Evolutionary conservation across 1,140 invertebrate genomes (phyloP).

Genomic region (Drosophila nigrodunni): DNA sequence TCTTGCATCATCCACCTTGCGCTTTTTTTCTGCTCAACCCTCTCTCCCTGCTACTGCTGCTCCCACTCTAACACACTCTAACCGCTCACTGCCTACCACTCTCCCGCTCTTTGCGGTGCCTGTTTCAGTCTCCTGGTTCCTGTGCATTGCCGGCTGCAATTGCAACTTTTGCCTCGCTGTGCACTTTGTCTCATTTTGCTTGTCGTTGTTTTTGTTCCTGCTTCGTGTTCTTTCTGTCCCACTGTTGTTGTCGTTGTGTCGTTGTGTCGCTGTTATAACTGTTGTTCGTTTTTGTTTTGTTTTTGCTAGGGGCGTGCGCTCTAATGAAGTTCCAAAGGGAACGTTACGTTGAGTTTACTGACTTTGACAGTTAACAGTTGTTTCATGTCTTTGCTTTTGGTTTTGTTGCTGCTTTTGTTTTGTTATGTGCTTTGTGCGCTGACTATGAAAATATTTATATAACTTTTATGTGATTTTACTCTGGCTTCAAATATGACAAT

Average conservation of each 20-base stretch:
- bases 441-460: conserved; percentile 54
- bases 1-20: conserved; percentile 78
- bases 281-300: neutral
- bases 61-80: conserved; percentile 30
- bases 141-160: conserved; percentile 34
- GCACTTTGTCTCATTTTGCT: conserved; percentile 23
- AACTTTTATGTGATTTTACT: neutral
- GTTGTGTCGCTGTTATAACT: conserved; percentile 8
- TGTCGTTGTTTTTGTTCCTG: conserved; percentile 13
- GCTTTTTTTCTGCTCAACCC: conserved; percentile 53
- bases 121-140: conserved; percentile 5
- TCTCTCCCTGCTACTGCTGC: conserved; percentile 18
- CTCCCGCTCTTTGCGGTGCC: neutral
- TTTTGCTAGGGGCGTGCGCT: conserved; percentile 40
- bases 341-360: conserved; percentile 43
- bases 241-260: conserved; percentile 2
- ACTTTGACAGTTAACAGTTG: conserved; percentile 68
- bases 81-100: neutral
- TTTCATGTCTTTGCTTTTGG: neutral
- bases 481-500: conserved; percentile 11
- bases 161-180: conserved; percentile 42
- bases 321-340: conserved; percentile 58
- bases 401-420: neutral
- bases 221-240: neutral
- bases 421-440: conserved; percentile 46